Evolutionary conservation across 2,797 vertebrate genomes (phyloP), one percentile per base, ranked within the genome.

Genomic region (Sciurus vulgaris): DNA sequence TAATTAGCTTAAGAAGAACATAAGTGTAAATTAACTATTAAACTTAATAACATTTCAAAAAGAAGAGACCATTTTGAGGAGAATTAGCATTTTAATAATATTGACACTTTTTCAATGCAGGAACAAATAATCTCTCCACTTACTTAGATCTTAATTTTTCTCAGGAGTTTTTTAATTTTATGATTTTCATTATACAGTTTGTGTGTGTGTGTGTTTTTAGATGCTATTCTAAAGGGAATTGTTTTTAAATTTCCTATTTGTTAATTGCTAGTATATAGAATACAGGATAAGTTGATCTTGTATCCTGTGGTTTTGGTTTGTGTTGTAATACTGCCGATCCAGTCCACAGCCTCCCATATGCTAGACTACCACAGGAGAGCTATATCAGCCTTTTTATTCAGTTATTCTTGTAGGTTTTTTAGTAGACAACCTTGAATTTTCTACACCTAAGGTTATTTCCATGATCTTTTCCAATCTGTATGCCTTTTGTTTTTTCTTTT

Each of bases 111-210:
- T 87, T 41, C 7, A 72, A 1, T 73, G n/a, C 3, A 90, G 20
- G 11, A 94, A 70, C 20, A 89, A 41, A 47, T 81, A 33, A 41
- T 33, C 35, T 81, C n/a, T 93, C 18, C 35, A 35, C 41, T 91
- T 95, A 83, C 14, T 89, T 90, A 54, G 13, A 33, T 86, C 26
- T 84, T 91, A 82, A 72, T 77, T 63, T 84, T 95, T 89, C 56
- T 93, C 38, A 91, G 0, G 20, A 82, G 4, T 72, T 8, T 92
- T 95, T 72, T 77, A 2, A 11, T 92, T 95, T 72, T 77, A 2
- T 49, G 63, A 14, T 91, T 84, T 96, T 90, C 30, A 26, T 92
- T 93, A 84, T 54, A 65, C 6, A 93, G 56, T 35, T 86, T 35
- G 38, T 95, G 4, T 15, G 41, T 15, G 41, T 83, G 65, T 7